Conservation (phyloP, 2,797 vertebrate genomes). For the Pampus argenteus region DNA sequence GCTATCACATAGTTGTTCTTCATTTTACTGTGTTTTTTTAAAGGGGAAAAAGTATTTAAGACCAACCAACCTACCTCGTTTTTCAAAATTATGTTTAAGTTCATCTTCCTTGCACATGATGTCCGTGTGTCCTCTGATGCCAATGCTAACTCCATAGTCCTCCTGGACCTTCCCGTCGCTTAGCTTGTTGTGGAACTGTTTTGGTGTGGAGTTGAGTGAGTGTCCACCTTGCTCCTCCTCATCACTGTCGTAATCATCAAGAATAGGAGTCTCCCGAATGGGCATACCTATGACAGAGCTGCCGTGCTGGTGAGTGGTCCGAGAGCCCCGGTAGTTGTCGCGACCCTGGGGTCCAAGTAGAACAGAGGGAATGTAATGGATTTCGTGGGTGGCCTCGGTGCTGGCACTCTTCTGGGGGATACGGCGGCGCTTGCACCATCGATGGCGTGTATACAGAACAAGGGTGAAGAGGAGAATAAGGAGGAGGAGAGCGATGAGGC, state of each 20-base stretch:
- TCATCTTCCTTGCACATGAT: conserved; percentile 87
- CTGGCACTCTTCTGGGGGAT: conserved; percentile 98
- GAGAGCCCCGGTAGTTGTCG: conserved; percentile 90
- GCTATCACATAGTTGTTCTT: conserved; percentile 13
- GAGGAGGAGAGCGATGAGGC: conserved; percentile 94
- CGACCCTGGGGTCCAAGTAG: conserved; percentile 94
- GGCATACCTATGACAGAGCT: conserved; percentile 95
- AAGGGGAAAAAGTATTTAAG: neutral
- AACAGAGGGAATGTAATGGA: conserved; percentile 98
- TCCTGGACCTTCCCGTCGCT: conserved; percentile 77
- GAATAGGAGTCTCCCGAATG: conserved; percentile 96
- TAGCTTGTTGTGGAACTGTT: conserved; percentile 84
- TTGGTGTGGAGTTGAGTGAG: conserved; percentile 77
- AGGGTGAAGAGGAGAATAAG: conserved; percentile 96
- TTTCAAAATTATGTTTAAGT: conserved; percentile 89
- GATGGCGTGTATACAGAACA: conserved; percentile 94
- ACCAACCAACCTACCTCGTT: conserved; percentile 87
- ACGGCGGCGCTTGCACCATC: conserved; percentile 94
- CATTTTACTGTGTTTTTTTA: conserved; percentile 5
- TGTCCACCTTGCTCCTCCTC: conserved; percentile 87
- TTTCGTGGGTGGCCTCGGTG: conserved; percentile 98
- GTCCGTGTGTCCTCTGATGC: conserved; percentile 81
- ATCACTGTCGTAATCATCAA: conserved; percentile 95
- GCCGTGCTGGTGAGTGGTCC: conserved; percentile 88
- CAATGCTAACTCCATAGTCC: conserved; percentile 76